Evolutionary conservation across 2,797 vertebrate species (phyloP).

Genomic region (Fringilla coelebs): DNA sequence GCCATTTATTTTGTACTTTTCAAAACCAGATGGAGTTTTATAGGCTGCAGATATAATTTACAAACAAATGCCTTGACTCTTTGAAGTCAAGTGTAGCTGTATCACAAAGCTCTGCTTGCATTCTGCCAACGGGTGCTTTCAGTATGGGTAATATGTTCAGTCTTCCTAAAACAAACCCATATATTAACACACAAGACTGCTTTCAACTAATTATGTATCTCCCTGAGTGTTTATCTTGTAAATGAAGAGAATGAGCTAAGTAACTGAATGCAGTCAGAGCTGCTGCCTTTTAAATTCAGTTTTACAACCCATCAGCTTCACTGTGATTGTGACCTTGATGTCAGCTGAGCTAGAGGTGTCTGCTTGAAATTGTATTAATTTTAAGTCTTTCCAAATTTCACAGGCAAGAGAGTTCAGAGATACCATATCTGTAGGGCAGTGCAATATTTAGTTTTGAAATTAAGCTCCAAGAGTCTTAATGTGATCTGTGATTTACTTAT

Average conservation of each 20-base stretch:
- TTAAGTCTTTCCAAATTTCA: not conserved
- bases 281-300: not conserved
- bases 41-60: not conserved
- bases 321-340: not conserved
- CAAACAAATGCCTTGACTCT: not conserved
- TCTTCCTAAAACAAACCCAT: not conserved
- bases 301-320: not conserved
- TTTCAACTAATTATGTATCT: not conserved
- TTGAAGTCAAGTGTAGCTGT: not conserved
- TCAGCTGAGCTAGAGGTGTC: not conserved
- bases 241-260: not conserved
- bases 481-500: not conserved
- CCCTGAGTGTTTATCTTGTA: not conserved
- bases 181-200: not conserved
- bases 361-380: not conserved
- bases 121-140: not conserved
- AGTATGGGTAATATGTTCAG: not conserved
- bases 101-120: rapidly evolving
- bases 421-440: not conserved
- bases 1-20: not conserved
- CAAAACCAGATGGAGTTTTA: not conserved
- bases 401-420: not conserved
- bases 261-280: not conserved
- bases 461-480: not conserved
- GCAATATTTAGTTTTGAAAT: not conserved